phyloP scores from a whole-genome alignment of 1,140 invertebrate species.

The Drosophila cardini region DNA sequence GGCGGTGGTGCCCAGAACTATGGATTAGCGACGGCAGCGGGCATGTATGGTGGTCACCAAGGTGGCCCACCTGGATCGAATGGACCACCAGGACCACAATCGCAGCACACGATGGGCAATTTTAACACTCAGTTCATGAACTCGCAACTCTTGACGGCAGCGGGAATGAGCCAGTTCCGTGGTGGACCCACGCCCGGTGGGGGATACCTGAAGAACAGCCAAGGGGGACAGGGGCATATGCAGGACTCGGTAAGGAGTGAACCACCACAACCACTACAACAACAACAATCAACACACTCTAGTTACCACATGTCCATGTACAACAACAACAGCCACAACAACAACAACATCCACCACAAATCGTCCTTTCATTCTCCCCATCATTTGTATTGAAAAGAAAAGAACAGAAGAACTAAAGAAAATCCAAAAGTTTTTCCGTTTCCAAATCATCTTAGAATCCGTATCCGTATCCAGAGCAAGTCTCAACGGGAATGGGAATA shows the following conservation, averaged over 20 bases:
- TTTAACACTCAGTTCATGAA: slow-evolving; percentile 85
- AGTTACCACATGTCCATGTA: slow-evolving; percentile 43
- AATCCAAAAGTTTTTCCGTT: not conserved
- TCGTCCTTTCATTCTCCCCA: slow-evolving; percentile 26
- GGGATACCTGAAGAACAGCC: slow-evolving; percentile 86
- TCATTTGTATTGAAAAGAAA: slow-evolving; percentile 35
- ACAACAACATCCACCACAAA: not conserved
- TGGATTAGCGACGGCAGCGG: slow-evolving; percentile 85
- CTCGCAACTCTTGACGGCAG: slow-evolving; percentile 80
- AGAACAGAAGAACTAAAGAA: too few species aligned
- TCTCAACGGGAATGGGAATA: not conserved
- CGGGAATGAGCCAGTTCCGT: slow-evolving; percentile 80
- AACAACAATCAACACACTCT: slow-evolving; percentile 27
- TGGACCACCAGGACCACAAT: slow-evolving; percentile 69
- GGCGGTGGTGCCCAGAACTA: slow-evolving; percentile 86
- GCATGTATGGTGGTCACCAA: slow-evolving; percentile 85
- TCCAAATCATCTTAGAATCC: slow-evolving; percentile 2
- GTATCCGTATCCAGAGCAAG: slow-evolving; percentile 4
- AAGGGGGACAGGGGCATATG: slow-evolving; percentile 86
- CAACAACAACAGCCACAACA: slow-evolving; percentile 19
- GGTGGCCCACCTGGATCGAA: slow-evolving; percentile 73
- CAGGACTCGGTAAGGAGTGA: slow-evolving; percentile 84
- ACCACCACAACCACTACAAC: slow-evolving; percentile 19
- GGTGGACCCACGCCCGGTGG: slow-evolving; percentile 85
- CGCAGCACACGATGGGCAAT: slow-evolving; percentile 83